These are phyloP conservation scores for Jaculus jaculus DNA, from an alignment of 2,113 vertebrate genomes.

Conservation along the genomic window DNA sequence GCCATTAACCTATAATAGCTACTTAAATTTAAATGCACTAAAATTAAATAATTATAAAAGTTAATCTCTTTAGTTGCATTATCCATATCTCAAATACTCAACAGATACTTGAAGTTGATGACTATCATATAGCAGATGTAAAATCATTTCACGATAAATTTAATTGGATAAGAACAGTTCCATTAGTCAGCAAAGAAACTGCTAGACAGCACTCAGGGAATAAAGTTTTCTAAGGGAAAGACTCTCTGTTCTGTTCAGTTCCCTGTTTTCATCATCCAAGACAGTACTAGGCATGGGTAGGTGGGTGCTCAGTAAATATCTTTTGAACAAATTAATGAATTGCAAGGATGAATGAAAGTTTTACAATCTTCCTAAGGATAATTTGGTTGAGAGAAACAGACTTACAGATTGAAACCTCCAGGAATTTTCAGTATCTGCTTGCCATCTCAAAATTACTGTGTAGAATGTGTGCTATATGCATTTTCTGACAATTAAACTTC, in stretches of 20 bases:
- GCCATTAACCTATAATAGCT: not conserved
- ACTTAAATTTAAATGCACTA: slow-evolving; percentile 8
- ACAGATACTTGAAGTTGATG: not conserved
- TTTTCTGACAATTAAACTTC: slow-evolving; percentile 70
- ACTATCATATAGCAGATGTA: not conserved
- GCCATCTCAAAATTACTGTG: slow-evolving; percentile 36
- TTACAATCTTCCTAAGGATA: not conserved
- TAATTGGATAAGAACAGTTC: not conserved
- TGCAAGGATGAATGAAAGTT: not conserved
- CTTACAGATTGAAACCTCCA: not conserved
- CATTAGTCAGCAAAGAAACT: not conserved
- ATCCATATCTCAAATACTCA: not conserved
- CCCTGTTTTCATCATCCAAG: not conserved
- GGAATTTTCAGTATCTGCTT: slow-evolving; percentile 40
- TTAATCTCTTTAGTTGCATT: not conserved
- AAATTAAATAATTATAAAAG: not conserved
- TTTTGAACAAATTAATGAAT: slow-evolving; percentile 5
- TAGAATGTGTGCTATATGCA: not conserved
- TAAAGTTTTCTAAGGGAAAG: not conserved
- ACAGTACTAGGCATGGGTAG: not conserved
- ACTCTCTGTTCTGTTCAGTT: not conserved
- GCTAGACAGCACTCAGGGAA: not conserved
- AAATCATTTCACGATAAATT: slow-evolving; percentile 7
- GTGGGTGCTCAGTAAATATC: not conserved
- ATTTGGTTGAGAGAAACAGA: not conserved